Evolutionary conservation across 2,113 vertebrate genomes (phyloP), one percentile per base, ranked within the genome.

Genomic region (Otolemur garnettii): DNA sequence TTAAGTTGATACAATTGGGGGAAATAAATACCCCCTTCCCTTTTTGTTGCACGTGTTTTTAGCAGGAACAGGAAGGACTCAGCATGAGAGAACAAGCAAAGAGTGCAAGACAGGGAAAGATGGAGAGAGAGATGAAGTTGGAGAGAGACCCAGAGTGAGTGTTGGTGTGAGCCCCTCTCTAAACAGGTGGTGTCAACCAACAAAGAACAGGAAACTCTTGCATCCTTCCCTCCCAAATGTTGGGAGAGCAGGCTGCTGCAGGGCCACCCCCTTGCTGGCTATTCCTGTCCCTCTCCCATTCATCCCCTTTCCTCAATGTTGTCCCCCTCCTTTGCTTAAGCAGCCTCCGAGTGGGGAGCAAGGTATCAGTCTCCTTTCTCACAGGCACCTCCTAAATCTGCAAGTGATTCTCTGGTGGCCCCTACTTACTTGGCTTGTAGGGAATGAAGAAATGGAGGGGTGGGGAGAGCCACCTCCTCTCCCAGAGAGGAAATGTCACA

Each of bases 1-100:
- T 96, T 96, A 96, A 83, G 94, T 91, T 97, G 94, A 90, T 93
- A 97, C 96, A 97, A 88, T 95, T 38, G 93, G 89, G 96, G 91
- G 92, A 96, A 96, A 97, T 93, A 74, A 97, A 72, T 35, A 97
- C 69, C 93, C 77, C 80, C 82, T 97, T 97, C 96, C 97, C 96
- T 97, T 96, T 96, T 91, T 80, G 95, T 89, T 97, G 96, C 95
- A 45, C 35, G 95, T 98, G 74, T n/a, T 97, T 6, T 97, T 78
- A 96, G 95, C 77, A 92, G 0, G 77, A 19, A 94, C 92, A 80
- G 95, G 74, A 96, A 95, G 82, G 85, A 84, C 12, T 81, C 71
- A 92, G 45, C 33, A 64, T 45, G 81, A 84, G 14, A 78, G 69
- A 33, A 42, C 0, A 15, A 90, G 95, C 86, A 78, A 66, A 35